Conservation (phyloP, 2,888 invertebrate species). For the Parnassius smintheus region DNA sequence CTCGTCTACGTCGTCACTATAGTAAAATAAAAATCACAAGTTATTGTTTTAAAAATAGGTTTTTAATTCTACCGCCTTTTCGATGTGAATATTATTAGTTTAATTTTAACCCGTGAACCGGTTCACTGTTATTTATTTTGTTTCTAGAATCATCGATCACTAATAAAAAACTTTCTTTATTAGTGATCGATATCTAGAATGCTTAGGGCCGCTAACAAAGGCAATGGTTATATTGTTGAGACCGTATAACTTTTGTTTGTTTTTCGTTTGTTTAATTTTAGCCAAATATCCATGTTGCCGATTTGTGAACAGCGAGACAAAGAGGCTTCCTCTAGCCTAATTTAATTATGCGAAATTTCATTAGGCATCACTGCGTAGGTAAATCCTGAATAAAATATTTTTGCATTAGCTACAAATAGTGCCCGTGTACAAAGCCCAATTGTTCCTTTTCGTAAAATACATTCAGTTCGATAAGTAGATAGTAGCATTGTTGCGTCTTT, state of each 20-base stretch:
- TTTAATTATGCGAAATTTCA: constrained; percentile 4
- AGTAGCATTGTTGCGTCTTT: too few relatives aligned
- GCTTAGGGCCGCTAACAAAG: background rate
- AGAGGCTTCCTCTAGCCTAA: background rate
- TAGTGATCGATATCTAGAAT: too few relatives aligned
- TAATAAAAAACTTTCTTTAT: too few relatives aligned
- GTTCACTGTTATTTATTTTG: too few relatives aligned
- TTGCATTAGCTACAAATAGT: background rate
- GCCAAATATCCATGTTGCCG: background rate
- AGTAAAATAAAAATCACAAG: too few relatives aligned
- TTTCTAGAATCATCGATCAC: too few relatives aligned
- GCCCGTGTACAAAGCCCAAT: background rate
- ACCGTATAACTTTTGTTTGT: constrained; percentile 2
- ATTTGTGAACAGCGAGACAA: constrained; percentile 1
- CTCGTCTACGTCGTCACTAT: too few relatives aligned
- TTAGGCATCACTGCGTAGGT: background rate
- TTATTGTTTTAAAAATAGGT: too few relatives aligned
- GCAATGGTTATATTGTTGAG: background rate
- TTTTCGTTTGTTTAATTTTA: background rate
- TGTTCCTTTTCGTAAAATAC: background rate
- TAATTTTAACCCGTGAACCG: too few relatives aligned
- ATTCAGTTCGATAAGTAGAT: too few relatives aligned
- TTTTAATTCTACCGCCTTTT: too few relatives aligned
- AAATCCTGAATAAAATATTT: constrained; percentile 12
- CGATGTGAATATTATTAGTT: too few relatives aligned